Evolutionary conservation across 2,797 vertebrate species (phyloP), one percentile per base, ranked within the genome.

Genomic region (Anomalospiza imberbis): DNA sequence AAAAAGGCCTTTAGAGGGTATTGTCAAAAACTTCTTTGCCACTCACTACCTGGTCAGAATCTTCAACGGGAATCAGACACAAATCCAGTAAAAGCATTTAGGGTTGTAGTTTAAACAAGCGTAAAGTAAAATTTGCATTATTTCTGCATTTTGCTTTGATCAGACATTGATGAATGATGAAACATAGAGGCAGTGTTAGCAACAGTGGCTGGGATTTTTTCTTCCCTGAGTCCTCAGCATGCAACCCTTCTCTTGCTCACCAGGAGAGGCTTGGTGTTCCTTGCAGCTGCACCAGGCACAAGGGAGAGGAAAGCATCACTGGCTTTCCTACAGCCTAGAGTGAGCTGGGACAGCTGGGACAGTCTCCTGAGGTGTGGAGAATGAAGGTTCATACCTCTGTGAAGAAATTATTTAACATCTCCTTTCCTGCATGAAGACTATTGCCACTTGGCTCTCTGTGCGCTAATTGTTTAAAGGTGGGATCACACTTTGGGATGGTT

Each of bases 1-100:
- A 15, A 88, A 95, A 83, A 74, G n/a, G 4, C 21, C 74, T 88
- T 93, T 91, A 79, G 40, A 91, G 45, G 29, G 50, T 92, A 83
- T 57, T 89, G 62, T 85, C 55, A 91, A 58, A 89, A 34, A 66
- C 20, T 81, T 10, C 25, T 72, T 55, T 82, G 18, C 24, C 10
- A 19, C 29, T 45, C 31, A 25, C 18, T 44, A 32, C 44, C 28
- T 63, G 29, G 38, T 92, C 63, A 80, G 48, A 76, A 62, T 48
- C 40, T 88, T 53, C 78, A 80, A 29, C 44, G 45, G n/a, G 26
- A 71, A 22, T 73, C 42, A 77, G 54, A 89, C 19, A 20, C 18
- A 85, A 62, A 82, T 26, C 7, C 17, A 75, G 54, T 40, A 54
- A 87, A 82, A 93, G 8, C 20, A 85, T 26, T 79, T 55, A 83